A percentile compares a stretch with the other conserved stretches of the same genome.
Evolutionary conservation across 2,113 vertebrate species (phyloP).

Genomic region (Boulengeromyrus knoepffleri): DNA sequence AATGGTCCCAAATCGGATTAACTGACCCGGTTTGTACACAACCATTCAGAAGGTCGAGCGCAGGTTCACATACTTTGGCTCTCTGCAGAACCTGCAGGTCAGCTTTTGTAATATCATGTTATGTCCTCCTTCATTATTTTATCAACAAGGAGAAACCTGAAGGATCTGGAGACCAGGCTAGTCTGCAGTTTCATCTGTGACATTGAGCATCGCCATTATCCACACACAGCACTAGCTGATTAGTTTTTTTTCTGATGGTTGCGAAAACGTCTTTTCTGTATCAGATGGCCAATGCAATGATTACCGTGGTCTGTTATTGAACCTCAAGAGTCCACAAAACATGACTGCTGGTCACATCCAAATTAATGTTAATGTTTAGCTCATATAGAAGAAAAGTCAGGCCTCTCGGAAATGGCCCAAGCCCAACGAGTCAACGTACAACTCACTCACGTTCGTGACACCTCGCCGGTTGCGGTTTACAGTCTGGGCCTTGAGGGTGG

Average conservation of each 20-base stretch:
- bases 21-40: background rate
- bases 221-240: background rate
- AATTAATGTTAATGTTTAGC: background rate
- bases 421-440: background rate
- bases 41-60: background rate
- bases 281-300: background rate
- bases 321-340: background rate
- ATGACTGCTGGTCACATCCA: background rate
- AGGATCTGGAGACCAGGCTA: background rate
- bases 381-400: background rate
- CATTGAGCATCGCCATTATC: background rate
- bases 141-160: background rate
- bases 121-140: background rate
- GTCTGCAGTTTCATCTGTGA: background rate
- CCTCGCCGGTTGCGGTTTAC: constrained; percentile 89
- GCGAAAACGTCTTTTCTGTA: background rate
- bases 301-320: background rate
- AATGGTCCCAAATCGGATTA: background rate
- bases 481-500: constrained; percentile 85
- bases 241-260: background rate
- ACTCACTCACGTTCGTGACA: constrained; percentile 82
- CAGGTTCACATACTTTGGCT: background rate
- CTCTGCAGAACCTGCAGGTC: background rate
- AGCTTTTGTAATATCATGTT: background rate
- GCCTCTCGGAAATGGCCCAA: background rate